Conservation (phyloP, 2,113 vertebrate species). For the Falco punctatus region DNA sequence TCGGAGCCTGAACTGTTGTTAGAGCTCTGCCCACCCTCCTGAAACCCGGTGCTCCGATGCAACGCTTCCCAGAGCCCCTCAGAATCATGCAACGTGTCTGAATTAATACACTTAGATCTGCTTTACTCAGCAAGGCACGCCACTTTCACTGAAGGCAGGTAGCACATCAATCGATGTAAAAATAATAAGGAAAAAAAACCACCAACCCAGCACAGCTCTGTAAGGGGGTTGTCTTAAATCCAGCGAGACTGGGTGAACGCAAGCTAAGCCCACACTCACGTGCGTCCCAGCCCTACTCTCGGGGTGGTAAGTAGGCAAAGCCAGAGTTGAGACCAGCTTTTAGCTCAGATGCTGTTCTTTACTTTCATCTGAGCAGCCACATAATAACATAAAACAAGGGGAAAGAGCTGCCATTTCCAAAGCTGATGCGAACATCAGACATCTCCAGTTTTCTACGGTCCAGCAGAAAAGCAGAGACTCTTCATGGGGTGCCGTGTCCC, state of each 20-base stretch:
- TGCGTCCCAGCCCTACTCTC: neutral
- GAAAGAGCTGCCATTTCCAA: neutral
- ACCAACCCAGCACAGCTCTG: neutral
- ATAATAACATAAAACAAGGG: fast-evolving
- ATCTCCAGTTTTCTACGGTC: neutral
- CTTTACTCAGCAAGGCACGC: neutral
- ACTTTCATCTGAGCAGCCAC: neutral
- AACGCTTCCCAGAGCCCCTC: neutral
- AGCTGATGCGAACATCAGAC: neutral
- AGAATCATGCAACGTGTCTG: neutral
- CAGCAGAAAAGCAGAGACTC: neutral
- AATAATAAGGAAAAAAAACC: neutral
- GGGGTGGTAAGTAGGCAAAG: neutral
- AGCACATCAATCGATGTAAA: neutral
- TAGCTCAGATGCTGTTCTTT: neutral
- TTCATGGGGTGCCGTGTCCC: fast-evolving
- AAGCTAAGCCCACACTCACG: neutral
- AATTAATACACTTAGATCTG: neutral
- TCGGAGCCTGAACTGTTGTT: fast-evolving
- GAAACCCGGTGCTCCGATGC: fast-evolving
- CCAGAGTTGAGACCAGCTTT: neutral
- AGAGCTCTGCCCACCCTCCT: neutral
- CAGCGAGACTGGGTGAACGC: neutral
- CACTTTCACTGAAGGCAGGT: neutral
- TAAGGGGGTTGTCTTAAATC: fast-evolving